These are phyloP conservation scores for Pogonophryne albipinna DNA, from an alignment of 2,797 vertebrate species.

Conservation along the genomic window DNA sequence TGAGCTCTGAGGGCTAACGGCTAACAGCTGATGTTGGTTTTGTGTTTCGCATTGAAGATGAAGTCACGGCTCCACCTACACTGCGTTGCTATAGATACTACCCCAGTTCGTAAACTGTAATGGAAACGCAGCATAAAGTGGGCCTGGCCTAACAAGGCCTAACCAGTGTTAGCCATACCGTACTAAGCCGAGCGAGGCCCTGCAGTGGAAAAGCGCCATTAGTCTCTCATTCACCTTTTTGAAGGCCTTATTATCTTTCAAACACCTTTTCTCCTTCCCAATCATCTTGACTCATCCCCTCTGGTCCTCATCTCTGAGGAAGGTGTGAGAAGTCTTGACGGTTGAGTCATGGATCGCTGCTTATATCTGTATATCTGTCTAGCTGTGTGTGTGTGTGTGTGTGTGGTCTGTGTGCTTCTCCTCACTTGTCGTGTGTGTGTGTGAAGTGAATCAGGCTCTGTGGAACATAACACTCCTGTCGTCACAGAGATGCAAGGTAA, in stretches of 20 bases:
- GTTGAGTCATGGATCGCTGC: constrained; percentile 30
- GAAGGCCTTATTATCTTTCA: neutral
- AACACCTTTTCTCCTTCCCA: neutral
- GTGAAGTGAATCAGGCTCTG: constrained; percentile 49
- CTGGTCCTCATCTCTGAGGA: constrained; percentile 5
- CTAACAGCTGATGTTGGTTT: too few species aligned
- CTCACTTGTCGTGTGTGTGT: constrained; percentile 30
- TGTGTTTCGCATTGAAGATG: too few species aligned
- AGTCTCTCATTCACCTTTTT: neutral
- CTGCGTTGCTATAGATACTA: too few species aligned
- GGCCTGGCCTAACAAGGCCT: too few species aligned
- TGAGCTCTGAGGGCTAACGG: too few species aligned
- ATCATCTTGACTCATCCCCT: constrained; percentile 1
- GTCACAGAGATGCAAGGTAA: constrained; percentile 1
- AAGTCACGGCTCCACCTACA: too few species aligned
- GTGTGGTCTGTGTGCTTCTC: constrained; percentile 21
- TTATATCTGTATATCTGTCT: constrained; percentile 12
- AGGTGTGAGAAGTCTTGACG: constrained; percentile 38
- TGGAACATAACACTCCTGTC: constrained; percentile 46
- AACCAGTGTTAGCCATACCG: too few species aligned
- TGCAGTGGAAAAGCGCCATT: too few species aligned
- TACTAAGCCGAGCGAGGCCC: too few species aligned
- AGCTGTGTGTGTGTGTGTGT: constrained; percentile 29
- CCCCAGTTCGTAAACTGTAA: too few species aligned
- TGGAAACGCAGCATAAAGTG: too few species aligned